Conservation (phyloP, 2,888 invertebrate species). For the Agrotis segetum region DNA sequence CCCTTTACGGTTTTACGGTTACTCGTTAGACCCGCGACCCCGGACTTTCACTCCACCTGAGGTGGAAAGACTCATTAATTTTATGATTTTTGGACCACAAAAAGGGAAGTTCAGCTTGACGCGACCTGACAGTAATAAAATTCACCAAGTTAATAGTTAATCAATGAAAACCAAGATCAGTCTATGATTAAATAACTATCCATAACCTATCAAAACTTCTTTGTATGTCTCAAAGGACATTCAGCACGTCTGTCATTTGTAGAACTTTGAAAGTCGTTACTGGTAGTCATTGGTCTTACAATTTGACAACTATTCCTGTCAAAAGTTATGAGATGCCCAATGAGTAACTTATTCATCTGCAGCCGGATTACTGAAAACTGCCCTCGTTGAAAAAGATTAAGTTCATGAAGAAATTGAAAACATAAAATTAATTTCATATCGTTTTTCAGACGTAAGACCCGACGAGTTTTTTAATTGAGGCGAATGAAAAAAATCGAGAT, state of each 20-base stretch:
- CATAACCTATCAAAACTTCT: neutral
- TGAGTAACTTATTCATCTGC: neutral
- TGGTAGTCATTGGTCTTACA: too few species aligned
- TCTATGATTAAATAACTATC: neutral
- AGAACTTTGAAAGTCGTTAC: neutral
- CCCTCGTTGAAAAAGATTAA: neutral
- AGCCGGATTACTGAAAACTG: neutral
- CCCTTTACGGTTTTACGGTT: too few species aligned
- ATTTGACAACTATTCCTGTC: neutral
- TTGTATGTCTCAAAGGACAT: neutral
- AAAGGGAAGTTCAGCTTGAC: too few species aligned
- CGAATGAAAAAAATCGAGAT: conserved; percentile 28
- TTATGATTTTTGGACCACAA: too few species aligned
- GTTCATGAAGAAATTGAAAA: conserved; percentile 8
- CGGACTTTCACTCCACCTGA: too few species aligned
- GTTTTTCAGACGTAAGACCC: conserved; percentile 4
- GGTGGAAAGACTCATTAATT: too few species aligned
- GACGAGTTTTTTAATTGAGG: conserved; percentile 20
- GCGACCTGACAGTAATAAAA: neutral
- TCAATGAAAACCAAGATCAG: neutral
- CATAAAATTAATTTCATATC: conserved; percentile 6
- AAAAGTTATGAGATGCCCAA: neutral
- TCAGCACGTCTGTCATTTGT: neutral
- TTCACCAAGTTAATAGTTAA: neutral
- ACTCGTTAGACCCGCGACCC: too few species aligned